These are phyloP conservation scores for Zhuqinia jingwanae DNA, from an alignment of 2,888 invertebrate species.

Conservation along the genomic window DNA sequence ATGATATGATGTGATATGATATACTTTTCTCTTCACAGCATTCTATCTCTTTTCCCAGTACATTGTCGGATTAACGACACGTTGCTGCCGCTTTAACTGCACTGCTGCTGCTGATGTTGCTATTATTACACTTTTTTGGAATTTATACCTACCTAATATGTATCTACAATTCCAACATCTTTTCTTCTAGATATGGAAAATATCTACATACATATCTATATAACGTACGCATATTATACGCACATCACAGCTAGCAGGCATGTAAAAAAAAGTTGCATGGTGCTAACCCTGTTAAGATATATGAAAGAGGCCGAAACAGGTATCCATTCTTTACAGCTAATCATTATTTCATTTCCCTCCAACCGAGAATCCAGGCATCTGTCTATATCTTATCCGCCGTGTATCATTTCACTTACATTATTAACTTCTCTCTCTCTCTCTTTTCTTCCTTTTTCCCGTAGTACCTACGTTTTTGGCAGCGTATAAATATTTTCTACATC, in stretches of 20 bases:
- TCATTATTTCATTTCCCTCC: slow-evolving; percentile 65
- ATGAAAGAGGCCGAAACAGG: slow-evolving; percentile 62
- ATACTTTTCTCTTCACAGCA: background rate
- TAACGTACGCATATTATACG: slow-evolving; percentile 12
- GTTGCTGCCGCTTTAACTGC: slow-evolving; percentile 12
- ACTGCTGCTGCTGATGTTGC: background rate
- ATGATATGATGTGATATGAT: slow-evolving; percentile 36
- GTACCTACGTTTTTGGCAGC: background rate
- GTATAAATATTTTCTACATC: slow-evolving; percentile 26
- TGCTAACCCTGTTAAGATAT: slow-evolving; percentile 60
- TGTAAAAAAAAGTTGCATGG: slow-evolving; percentile 13
- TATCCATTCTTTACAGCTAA: slow-evolving; percentile 51
- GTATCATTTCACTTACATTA: slow-evolving; percentile 60
- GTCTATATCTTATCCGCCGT: slow-evolving; percentile 34
- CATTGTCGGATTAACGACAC: slow-evolving; percentile 36
- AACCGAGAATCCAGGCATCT: slow-evolving; percentile 59
- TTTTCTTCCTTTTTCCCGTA: slow-evolving; percentile 19
- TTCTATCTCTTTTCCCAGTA: slow-evolving; percentile 27
- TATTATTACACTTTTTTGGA: slow-evolving; percentile 41
- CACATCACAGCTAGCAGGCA: background rate
- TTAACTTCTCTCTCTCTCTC: slow-evolving; percentile 30
- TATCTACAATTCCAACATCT: background rate
- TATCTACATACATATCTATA: background rate
- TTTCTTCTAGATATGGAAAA: background rate
- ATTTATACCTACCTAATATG: slow-evolving; percentile 34